Evolutionary conservation across 2,113 vertebrate genomes (phyloP), one percentile per base, ranked within the genome.

Genomic region (Grus americana): DNA sequence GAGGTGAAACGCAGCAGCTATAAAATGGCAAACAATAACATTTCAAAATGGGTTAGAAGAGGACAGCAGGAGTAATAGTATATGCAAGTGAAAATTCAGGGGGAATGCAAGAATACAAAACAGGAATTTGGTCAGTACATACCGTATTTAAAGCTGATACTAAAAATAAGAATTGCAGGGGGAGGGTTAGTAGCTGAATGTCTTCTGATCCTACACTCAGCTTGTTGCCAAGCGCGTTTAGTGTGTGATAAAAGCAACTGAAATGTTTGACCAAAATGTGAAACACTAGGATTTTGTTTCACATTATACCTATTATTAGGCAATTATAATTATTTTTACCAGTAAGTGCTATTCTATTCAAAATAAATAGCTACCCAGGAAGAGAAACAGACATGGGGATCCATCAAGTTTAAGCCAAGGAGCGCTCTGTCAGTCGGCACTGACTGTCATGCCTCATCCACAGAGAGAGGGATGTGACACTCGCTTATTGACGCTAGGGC

Each of bases 31-130:
- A 90, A 75, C 4, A 81, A 26, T 76, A 93, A 80, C 55, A 36
- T 79, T 97, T 88, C 34, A 66, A 76, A 96, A 67, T 83, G 63
- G 79, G 42, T 94, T 93, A 80, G 59, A 59, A 63, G 63, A 88
- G 44, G 63, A 84, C 82, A 86, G 54, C 73, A 90, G 34, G 15
- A 83, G 36, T 67, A 95, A 73, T 63, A 85, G 66, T 59, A 66
- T 34, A 84, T 36, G 46, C 26, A 61, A 92, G 85, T 47, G 79
- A 93, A 94, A 94, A 68, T 82, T 86, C 55, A 73, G 29, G 24
- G 32, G 42, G 13, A 90, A 82, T 42, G 12, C 79, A 78, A 88
- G 32, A 88, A 57, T 62, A 81, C 49, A 79, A 82, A 95, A 12
- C 16, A 79, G 65, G 83, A 91, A 88, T 90, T 87, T 79, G 65